Conservation (phyloP, 2,113 vertebrate species). For the Zosterops hypoxanthus region DNA sequence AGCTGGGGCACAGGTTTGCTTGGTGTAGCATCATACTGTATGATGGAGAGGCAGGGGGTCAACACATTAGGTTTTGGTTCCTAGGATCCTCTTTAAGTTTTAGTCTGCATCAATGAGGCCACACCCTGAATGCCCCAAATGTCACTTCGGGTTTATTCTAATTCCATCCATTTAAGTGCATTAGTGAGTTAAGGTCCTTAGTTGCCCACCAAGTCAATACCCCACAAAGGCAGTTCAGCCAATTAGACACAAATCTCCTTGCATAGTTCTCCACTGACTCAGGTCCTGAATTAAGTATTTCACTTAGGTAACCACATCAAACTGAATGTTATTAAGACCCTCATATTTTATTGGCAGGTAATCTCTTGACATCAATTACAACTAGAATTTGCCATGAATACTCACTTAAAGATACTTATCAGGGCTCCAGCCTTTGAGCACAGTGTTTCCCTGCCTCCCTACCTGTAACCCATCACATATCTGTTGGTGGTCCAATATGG, state of each 20-base stretch:
- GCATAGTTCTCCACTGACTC: not conserved
- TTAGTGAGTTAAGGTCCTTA: not conserved
- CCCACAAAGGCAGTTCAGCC: not conserved
- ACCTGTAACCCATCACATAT: not conserved
- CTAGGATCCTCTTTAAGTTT: not conserved
- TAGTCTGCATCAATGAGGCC: not conserved
- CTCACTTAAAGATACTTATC: not conserved
- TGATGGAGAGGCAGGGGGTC: not conserved
- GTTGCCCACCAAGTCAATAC: not conserved
- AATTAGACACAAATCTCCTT: not conserved
- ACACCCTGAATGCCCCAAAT: not conserved
- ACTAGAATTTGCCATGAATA: not conserved
- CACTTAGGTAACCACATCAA: not conserved
- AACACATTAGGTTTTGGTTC: not conserved
- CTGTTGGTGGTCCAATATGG: not conserved
- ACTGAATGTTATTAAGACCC: not conserved
- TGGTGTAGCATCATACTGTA: not conserved
- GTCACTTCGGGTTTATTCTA: not conserved
- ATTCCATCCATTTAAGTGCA: not conserved
- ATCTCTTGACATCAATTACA: not conserved
- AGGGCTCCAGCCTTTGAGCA: not conserved
- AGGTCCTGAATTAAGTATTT: not conserved
- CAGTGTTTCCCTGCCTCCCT: not conserved
- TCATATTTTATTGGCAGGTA: not conserved
- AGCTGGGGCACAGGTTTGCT: not conserved